Evolutionary conservation across 2,113 vertebrate genomes (phyloP).

Genomic region (Chloebia gouldiae): DNA sequence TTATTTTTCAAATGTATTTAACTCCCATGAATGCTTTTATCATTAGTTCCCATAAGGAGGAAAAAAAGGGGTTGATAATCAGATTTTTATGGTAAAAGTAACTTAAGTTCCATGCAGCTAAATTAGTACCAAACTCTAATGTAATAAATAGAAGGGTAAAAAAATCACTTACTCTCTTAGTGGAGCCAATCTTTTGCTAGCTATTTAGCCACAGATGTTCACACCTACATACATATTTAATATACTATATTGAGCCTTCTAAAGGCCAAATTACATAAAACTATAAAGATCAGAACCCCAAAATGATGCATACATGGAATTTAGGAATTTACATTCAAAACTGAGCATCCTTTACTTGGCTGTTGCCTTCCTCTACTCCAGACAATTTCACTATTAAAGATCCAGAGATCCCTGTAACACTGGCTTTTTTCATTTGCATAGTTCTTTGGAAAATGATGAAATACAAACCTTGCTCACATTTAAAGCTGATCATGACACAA

Average conservation of each 20-base stretch:
- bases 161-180: neutral
- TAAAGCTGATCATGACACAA: neutral
- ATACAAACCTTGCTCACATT: neutral
- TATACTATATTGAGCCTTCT: neutral
- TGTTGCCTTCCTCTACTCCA: neutral
- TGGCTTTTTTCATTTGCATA: neutral
- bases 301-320: neutral
- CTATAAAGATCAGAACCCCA: neutral
- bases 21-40: neutral
- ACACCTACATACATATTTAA: neutral
- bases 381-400: neutral
- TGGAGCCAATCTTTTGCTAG: neutral
- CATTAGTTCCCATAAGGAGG: neutral
- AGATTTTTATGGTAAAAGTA: neutral
- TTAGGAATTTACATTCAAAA: neutral
- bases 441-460: neutral
- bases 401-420: neutral
- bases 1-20: neutral
- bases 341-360: neutral
- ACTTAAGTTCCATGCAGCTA: neutral
- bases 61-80: fast-evolving
- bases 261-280: neutral
- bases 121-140: neutral
- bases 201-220: neutral
- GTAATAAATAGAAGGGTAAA: neutral